These are phyloP conservation scores for Caenorhabditis remanei DNA, from an alignment of 1,140 invertebrate species.

Conservation along the genomic window DNA sequence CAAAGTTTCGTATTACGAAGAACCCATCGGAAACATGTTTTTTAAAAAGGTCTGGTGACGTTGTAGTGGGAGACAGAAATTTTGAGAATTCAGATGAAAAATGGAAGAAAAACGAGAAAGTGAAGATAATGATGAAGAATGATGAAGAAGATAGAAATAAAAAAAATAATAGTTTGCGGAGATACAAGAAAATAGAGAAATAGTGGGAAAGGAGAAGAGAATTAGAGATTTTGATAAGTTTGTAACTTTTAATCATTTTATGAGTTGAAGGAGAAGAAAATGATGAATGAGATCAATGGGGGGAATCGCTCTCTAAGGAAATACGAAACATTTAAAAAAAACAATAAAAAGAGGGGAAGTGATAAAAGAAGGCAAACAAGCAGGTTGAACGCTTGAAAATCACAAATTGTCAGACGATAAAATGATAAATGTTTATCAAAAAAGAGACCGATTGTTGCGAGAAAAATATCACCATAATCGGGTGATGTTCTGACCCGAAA, in stretches of 20 bases:
- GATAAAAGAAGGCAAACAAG: background rate
- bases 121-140: background rate
- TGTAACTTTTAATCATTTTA: slow-evolving; percentile 9
- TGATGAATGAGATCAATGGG: background rate
- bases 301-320: background rate
- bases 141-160: background rate
- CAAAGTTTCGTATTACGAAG: slow-evolving; percentile 14
- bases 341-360: background rate
- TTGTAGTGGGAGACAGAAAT: too few species aligned
- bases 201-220: background rate
- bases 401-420: background rate
- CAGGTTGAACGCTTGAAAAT: background rate
- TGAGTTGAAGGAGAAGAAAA: background rate
- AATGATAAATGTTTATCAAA: slow-evolving; percentile 44
- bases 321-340: background rate
- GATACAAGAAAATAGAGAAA: background rate
- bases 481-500: background rate
- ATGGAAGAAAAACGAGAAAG: background rate
- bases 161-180: background rate
- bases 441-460: background rate
- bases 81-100: background rate
- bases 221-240: background rate
- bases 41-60: background rate
- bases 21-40: slow-evolving; percentile 1
- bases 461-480: slow-evolving; percentile 38